Conservation (phyloP, 2,113 vertebrate species). For the Heliornis fulica region DNA sequence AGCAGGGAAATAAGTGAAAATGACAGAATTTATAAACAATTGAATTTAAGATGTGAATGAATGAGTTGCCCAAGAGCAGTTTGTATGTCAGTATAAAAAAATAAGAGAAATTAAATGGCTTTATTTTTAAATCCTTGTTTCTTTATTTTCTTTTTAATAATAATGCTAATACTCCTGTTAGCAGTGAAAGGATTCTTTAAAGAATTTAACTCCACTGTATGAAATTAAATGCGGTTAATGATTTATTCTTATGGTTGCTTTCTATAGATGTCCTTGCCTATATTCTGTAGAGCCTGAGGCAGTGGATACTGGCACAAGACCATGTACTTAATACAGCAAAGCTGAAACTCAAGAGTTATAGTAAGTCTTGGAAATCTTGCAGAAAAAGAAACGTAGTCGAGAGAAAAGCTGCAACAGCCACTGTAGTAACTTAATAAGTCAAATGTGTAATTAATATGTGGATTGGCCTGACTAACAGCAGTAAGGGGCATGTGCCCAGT, state of each 20-base stretch:
- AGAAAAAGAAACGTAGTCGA: background rate
- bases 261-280: background rate
- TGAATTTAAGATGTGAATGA: background rate
- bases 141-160: background rate
- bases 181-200: background rate
- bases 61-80: background rate
- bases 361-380: background rate
- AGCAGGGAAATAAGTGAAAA: background rate
- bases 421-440: background rate
- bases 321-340: background rate
- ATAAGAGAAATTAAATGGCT: background rate
- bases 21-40: background rate
- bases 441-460: background rate
- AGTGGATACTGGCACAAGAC: background rate
- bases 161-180: background rate
- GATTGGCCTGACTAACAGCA: background rate
- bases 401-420: background rate
- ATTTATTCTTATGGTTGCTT: constrained; percentile 5
- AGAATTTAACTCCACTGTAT: background rate
- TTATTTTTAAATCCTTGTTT: background rate
- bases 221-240: background rate
- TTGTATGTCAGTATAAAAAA: background rate
- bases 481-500: background rate
- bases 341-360: background rate
- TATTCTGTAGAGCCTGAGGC: background rate